Conservation (phyloP, 1,140 invertebrate genomes). For the Halyomorpha halys region DNA sequence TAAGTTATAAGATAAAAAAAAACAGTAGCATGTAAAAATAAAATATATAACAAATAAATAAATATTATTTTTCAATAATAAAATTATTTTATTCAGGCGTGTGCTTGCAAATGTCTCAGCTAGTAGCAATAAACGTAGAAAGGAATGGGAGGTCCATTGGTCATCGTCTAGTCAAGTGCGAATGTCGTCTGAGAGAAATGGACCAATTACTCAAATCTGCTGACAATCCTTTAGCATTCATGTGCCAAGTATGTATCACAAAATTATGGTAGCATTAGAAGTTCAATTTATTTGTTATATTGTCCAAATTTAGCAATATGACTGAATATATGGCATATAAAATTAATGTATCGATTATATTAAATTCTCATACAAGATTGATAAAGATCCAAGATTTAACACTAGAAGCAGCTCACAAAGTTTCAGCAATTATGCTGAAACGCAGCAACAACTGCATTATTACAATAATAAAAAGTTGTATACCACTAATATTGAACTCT, state of each 20-base stretch:
- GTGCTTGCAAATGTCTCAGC: slow-evolving; percentile 68
- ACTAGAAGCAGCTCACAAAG: no score
- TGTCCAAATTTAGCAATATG: no score
- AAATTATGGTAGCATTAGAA: no score
- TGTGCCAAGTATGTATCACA: slow-evolving; percentile 57
- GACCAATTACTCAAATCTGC: slow-evolving; percentile 65
- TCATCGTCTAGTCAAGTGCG: slow-evolving; percentile 69
- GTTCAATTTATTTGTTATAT: no score
- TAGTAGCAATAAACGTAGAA: slow-evolving; percentile 65
- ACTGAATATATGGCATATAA: no score
- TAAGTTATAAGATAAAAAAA: slow-evolving; percentile 31
- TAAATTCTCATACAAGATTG: no score
- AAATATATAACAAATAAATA: not conserved
- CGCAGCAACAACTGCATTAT: no score
- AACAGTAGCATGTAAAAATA: not conserved
- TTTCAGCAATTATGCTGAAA: no score
- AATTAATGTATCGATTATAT: no score
- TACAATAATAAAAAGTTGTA: no score
- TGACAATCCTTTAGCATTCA: slow-evolving; percentile 72
- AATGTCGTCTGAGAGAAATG: slow-evolving; percentile 66
- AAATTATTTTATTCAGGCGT: slow-evolving; percentile 39
- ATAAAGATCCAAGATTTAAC: no score
- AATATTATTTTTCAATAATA: not conserved
- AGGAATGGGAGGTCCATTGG: slow-evolving; percentile 68
- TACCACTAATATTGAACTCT: no score